Evolutionary conservation across 2,113 vertebrate genomes (phyloP).

Genomic region (Acanthisitta chloris): DNA sequence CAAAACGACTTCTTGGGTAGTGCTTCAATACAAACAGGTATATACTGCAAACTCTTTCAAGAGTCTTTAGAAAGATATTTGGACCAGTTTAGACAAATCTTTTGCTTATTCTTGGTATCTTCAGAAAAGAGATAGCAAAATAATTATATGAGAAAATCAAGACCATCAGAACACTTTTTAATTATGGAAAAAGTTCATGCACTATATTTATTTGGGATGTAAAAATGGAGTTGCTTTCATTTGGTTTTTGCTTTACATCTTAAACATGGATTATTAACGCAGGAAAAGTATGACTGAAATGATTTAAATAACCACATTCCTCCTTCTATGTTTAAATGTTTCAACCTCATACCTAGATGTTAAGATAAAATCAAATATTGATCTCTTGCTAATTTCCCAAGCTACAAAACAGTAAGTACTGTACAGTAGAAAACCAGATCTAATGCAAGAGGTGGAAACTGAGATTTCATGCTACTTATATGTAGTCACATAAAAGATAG

Average conservation of each 20-base stretch:
- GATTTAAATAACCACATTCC: not conserved
- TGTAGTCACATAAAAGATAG: not conserved
- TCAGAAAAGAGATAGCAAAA: not conserved
- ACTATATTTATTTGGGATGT: not conserved
- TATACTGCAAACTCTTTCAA: not conserved
- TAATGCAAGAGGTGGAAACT: not conserved
- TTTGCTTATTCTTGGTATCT: not conserved
- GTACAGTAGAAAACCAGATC: not conserved
- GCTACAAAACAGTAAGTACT: not conserved
- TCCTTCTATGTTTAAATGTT: not conserved
- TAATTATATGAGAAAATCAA: not conserved
- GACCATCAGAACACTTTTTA: not conserved
- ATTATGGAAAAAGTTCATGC: not conserved
- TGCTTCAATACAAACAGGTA: not conserved
- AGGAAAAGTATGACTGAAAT: not conserved
- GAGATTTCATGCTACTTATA: not conserved
- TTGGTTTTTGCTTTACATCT: not conserved
- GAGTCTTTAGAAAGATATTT: not conserved
- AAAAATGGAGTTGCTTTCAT: not conserved
- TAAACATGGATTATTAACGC: not conserved
- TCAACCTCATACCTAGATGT: not conserved
- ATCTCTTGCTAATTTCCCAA: not conserved
- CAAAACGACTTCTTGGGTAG: not conserved
- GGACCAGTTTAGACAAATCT: not conserved
- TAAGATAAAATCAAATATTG: not conserved